phyloP scores from a whole-genome alignment of 2,113 vertebrate genomes.

The Rana temporaria region DNA sequence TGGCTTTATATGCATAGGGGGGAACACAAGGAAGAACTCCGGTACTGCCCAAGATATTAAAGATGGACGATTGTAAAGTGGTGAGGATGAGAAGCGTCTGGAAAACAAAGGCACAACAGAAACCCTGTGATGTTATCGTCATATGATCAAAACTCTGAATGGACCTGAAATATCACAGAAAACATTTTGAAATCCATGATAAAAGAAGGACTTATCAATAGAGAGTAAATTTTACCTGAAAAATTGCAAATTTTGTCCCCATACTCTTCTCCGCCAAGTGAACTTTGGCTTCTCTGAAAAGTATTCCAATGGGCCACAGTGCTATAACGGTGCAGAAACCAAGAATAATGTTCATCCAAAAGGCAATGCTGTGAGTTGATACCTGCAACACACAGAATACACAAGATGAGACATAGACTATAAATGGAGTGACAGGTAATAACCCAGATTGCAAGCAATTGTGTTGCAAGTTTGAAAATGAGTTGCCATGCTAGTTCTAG shows the following conservation, averaged over 20 bases:
- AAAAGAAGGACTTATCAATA: no score
- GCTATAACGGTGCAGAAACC: slow-evolving; percentile 72
- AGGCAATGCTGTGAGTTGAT: slow-evolving; percentile 65
- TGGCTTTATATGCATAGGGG: slow-evolving; percentile 73
- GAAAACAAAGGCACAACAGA: not conserved
- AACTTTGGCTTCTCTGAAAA: slow-evolving; percentile 73
- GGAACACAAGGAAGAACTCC: slow-evolving; percentile 76
- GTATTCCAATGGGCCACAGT: slow-evolving; percentile 73
- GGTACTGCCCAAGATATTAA: slow-evolving; percentile 70
- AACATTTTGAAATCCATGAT: not conserved
- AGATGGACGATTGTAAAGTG: slow-evolving; percentile 73
- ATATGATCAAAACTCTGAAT: not conserved
- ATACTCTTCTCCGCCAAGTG: slow-evolving; percentile 74
- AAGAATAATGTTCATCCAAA: slow-evolving; percentile 71
- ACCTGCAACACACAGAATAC: slow-evolving; percentile 64
- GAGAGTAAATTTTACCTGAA: slow-evolving; percentile 70
- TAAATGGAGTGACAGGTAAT: no score
- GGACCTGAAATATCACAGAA: not conserved
- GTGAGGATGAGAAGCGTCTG: slow-evolving; percentile 73
- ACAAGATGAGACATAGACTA: not conserved
- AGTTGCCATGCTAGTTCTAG: no score
- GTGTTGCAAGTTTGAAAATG: no score
- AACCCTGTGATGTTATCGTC: not conserved
- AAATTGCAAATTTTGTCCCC: slow-evolving; percentile 71
- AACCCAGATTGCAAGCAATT: no score